Evolutionary conservation across 2,797 vertebrate species (phyloP).

Genomic region (Pantherophis alleghaniensis): DNA sequence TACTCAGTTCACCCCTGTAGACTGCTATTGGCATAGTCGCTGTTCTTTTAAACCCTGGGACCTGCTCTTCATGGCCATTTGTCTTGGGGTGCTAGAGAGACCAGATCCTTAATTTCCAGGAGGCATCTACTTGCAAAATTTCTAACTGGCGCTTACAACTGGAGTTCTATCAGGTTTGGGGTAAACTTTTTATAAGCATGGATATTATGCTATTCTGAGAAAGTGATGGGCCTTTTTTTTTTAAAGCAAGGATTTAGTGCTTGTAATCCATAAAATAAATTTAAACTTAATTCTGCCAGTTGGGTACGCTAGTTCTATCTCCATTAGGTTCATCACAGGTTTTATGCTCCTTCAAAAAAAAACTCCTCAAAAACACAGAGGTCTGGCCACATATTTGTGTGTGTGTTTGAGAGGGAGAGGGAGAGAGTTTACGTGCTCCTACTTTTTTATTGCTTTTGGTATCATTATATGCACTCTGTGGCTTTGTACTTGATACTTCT

Average conservation of each 20-base stretch:
- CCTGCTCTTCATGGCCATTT: not conserved
- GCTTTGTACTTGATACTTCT: not conserved
- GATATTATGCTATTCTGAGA: not conserved
- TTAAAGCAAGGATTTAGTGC: not conserved
- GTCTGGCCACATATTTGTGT: not conserved
- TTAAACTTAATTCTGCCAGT: not conserved
- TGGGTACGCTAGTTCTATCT: not conserved
- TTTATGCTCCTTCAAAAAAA: not conserved
- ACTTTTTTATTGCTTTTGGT: not conserved
- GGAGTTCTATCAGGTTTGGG: not conserved
- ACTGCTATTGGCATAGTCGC: not conserved
- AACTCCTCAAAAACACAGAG: not conserved
- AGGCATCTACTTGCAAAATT: not conserved
- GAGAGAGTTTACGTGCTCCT: not conserved
- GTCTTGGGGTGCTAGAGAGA: not conserved
- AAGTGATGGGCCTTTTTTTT: not conserved
- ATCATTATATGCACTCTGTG: not conserved
- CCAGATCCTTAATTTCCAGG: not conserved
- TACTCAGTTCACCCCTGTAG: not conserved
- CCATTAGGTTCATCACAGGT: not conserved
- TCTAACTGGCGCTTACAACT: not conserved
- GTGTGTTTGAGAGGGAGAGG: not conserved
- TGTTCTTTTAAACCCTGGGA: not conserved
- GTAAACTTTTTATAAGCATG: not conserved
- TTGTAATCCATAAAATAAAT: not conserved